These are phyloP conservation scores for Salpingus planirostris DNA, from an alignment of 2,888 invertebrate species.

Conservation along the genomic window DNA sequence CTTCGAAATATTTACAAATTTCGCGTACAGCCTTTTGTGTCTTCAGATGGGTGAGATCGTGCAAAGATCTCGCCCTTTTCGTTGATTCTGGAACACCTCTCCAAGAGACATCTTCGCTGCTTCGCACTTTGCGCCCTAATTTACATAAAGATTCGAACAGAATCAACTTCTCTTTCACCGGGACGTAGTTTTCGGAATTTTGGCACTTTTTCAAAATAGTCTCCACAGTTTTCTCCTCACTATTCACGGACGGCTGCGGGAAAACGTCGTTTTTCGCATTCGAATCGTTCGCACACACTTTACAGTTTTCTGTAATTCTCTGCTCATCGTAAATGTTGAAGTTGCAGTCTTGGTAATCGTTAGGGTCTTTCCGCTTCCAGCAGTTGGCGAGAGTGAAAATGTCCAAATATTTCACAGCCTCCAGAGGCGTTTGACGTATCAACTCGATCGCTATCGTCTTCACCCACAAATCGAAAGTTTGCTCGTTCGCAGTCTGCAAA, in stretches of 20 bases:
- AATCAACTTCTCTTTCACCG: conserved; percentile 60
- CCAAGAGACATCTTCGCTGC: conserved; percentile 53
- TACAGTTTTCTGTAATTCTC: conserved; percentile 1
- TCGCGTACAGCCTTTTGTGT: conserved; percentile 49
- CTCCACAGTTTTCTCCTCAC: conserved; percentile 42
- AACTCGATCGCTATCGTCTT: conserved; percentile 65
- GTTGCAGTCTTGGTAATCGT: conserved; percentile 30
- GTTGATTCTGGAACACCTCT: conserved; percentile 39
- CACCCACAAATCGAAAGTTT: conserved; percentile 65
- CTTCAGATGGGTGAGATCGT: conserved; percentile 49
- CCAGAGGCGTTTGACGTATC: conserved; percentile 64
- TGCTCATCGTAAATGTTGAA: conserved; percentile 20
- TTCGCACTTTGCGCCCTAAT: conserved; percentile 51
- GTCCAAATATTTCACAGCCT: conserved; percentile 62
- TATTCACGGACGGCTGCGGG: conserved; percentile 1
- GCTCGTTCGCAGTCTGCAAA: conserved; percentile 60
- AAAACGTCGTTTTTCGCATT: conserved; percentile 5
- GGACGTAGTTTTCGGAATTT: conserved; percentile 55
- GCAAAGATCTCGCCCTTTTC: conserved; percentile 57
- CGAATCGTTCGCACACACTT: not conserved
- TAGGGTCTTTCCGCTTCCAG: conserved; percentile 27
- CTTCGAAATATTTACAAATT: conserved; percentile 59
- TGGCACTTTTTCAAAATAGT: conserved; percentile 47
- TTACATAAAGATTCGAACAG: conserved; percentile 61
- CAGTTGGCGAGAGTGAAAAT: conserved; percentile 52